phyloP scores from a whole-genome alignment of 2,797 vertebrate species.

The Peromyscus melanophrys region DNA sequence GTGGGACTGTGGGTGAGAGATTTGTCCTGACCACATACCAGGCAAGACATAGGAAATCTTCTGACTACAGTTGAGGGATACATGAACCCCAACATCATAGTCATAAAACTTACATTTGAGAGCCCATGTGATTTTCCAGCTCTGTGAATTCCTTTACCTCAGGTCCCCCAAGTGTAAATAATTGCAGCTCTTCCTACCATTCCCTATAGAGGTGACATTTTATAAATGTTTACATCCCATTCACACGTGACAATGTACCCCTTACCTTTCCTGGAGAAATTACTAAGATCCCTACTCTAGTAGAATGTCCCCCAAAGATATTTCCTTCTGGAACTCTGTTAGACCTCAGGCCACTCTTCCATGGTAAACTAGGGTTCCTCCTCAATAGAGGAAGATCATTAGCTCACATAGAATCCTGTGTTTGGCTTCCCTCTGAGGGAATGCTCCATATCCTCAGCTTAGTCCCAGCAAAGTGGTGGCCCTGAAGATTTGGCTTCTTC shows the following conservation, averaged over 20 bases:
- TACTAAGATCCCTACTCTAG: not conserved
- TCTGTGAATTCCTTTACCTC: constrained; percentile 12
- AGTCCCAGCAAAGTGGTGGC: not conserved
- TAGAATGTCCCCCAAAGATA: not conserved
- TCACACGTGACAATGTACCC: not conserved
- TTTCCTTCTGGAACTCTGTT: not conserved
- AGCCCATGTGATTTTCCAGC: not conserved
- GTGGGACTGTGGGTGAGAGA: too few relatives aligned
- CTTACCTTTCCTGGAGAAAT: not conserved
- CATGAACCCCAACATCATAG: not conserved
- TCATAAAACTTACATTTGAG: not conserved
- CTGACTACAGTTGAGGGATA: not conserved
- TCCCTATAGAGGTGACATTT: not conserved
- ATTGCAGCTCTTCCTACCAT: not conserved
- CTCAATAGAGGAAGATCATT: not conserved
- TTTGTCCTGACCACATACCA: too few relatives aligned
- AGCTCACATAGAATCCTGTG: not conserved
- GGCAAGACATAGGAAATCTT: too few relatives aligned
- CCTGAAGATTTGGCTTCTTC: not conserved
- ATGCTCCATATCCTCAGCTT: not conserved
- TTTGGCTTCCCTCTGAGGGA: not conserved
- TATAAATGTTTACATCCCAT: not conserved
- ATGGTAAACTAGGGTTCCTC: too few relatives aligned
- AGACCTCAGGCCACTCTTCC: not conserved
- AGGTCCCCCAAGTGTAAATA: constrained; percentile 20